Base-by-base conservation (phyloP, 2,113 vertebrate species). In the Podilymbus podiceps region DNA sequence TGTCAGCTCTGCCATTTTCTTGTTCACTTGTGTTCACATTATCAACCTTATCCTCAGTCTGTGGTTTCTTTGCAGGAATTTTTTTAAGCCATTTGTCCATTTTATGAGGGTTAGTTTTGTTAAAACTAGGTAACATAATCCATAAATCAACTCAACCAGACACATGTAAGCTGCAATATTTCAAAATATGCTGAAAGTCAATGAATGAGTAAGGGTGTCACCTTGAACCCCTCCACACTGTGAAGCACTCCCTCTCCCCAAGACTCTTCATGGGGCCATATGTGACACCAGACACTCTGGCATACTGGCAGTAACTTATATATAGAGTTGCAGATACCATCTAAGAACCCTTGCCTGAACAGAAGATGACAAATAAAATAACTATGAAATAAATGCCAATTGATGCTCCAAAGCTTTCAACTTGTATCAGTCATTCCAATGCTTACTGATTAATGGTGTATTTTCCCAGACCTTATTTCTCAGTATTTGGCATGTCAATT, bases 361-460 rank as follows among this genome's bases (percentile, higher is more conserved):
- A 38, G 15, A 19, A 64, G 49, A 52, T 68, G 66, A 71, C 11
- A 80, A 83, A 66, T 80, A 92, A 46, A 8, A 6, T 77, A 88
- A 69, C 68, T 50, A 2, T 78, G 58, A 79, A 59, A 82, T 64
- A 90, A 82, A 92, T 73, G 15, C 46, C 82, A 79, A 22, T 42
- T 85, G 62, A 46, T 92, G 23, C 50, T 84, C 67, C 44, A 73
- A 76, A 79, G 35, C 58, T 94, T 88, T 93, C 82, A 73, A 18
- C 15, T 82, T 75, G 12, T 8, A 42, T 89, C 69, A 50, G 0
- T 91, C 53, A 52, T 84, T 91, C 35, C 53, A 64, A 16, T 59
- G 35, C 23, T 72, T 88, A 89, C 85, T 85, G 90, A 91, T 93
- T 89, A 68, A 93, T 67, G 8, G 25, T 60, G 15, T 68, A 25